Conservation (phyloP, 2,113 vertebrate genomes). For the Plecotus auritus region DNA sequence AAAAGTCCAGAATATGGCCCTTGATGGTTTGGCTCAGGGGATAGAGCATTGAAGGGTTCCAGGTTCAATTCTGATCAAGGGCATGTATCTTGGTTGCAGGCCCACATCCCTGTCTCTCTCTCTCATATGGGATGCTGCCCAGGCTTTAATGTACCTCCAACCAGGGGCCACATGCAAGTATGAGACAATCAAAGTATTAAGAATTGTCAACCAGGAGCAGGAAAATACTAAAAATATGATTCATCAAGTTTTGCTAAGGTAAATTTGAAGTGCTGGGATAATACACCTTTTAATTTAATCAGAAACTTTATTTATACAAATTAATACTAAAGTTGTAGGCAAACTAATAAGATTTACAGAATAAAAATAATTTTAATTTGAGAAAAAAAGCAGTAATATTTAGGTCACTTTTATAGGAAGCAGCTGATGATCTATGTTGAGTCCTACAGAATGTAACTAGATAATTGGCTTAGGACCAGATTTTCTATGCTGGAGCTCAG, state of each 20-base stretch:
- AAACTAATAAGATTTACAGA: background rate
- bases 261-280: background rate
- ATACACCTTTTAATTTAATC: background rate
- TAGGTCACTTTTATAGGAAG: background rate
- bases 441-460: background rate
- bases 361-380: constrained; percentile 23
- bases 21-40: no score
- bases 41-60: no score
- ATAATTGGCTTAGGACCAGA: background rate
- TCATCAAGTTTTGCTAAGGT: background rate
- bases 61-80: no score
- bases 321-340: background rate
- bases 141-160: background rate
- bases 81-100: no score
- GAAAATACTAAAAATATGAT: background rate
- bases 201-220: background rate
- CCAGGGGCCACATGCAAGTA: background rate
- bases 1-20: background rate
- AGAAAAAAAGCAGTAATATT: background rate
- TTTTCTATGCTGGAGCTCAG: background rate
- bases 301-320: background rate
- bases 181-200: background rate
- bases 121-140: background rate
- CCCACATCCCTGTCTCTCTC: no score
- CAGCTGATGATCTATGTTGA: background rate